Evolutionary conservation across 2,888 invertebrate genomes (phyloP), one percentile per base, ranked within the genome.

Genomic region (Tribolium freemani): DNA sequence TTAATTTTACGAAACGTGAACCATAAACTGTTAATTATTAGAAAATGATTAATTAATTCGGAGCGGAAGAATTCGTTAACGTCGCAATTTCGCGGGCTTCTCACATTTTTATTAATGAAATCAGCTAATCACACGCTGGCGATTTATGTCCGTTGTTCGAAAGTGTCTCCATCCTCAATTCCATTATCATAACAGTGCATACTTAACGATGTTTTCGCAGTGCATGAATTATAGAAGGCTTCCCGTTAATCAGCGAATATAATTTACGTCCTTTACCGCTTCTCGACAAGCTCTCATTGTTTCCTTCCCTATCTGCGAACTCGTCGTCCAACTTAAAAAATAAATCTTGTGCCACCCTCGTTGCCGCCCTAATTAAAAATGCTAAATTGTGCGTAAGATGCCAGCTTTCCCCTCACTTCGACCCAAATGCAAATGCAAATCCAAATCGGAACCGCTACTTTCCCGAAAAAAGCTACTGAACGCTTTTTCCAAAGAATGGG

Each of bases 301-400:
- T 82, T 81, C 79, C 77, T 76, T 77, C 79, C 79, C 79, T 76
- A 74, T 78, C 79, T 76, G 71, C 64, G 69, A 68, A 71, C 63
- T 64, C 72, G 71, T 71, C 76, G 73, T 79, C 79, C 76, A 78
- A 82, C 80, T 80, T 78, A 77, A 79, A 78, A 78, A 79, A 83
- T 84, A 85, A 84, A 85, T 84, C 84, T 84, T 84, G 82, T 70
- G 80, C 84, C 81, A 80, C 82, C 77, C 80, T 71, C 75, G 56
- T 13, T 16, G 30, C 53, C 73, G 75, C 81, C 81, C 85, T 85
- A 85, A 85, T 85, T 85, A 85, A 85, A 85, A 85, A 85, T 85
- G 84, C 84, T 85, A 85, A 85, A 85, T 85, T 85, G 85, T 82
- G 83, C 84, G 84, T 84, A 82, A 84, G 83, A 84, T 80, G 48